Conservation (phyloP, 2,888 invertebrate genomes). For the Ommatoiulus sabulosus region DNA sequence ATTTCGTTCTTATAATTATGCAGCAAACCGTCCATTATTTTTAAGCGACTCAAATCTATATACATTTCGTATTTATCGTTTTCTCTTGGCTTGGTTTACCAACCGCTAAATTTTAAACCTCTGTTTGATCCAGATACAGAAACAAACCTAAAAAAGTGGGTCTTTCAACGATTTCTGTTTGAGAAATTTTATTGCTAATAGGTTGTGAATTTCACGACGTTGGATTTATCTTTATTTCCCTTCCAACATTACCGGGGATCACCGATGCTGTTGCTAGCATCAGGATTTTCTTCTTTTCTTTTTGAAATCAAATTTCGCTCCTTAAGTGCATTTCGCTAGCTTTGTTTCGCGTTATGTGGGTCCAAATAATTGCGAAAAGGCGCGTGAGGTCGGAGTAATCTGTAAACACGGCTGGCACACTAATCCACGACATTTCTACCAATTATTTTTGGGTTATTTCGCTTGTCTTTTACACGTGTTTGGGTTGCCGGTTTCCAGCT, state of each 20-base stretch:
- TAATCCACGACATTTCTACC: slow-evolving; percentile 25
- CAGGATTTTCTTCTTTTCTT: not conserved
- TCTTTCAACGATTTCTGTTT: not conserved
- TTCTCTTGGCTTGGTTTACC: not conserved
- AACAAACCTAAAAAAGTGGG: not conserved
- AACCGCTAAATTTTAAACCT: not conserved
- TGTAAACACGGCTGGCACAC: slow-evolving; percentile 23
- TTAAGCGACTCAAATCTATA: not conserved
- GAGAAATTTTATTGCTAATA: slow-evolving; percentile 35
- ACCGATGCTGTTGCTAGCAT: not conserved
- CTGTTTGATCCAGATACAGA: slow-evolving; percentile 35
- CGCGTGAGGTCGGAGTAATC: not conserved
- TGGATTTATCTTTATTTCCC: slow-evolving; percentile 29
- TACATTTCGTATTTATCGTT: too few relatives aligned
- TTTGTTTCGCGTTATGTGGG: not conserved
- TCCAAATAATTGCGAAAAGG: not conserved
- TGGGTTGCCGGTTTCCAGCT: not conserved
- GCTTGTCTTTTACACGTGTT: slow-evolving; percentile 47
- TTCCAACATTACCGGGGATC: not conserved
- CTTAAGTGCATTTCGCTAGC: not conserved
- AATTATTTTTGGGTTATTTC: slow-evolving; percentile 41
- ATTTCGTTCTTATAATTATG: slow-evolving; percentile 18
- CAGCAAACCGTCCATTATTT: not conserved
- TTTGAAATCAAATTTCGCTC: slow-evolving; percentile 3
- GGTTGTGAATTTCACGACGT: slow-evolving; percentile 34